Evolutionary conservation across 1,140 invertebrate genomes (phyloP), one percentile per base, ranked within the genome.

Genomic region (Drosophila cardini): DNA sequence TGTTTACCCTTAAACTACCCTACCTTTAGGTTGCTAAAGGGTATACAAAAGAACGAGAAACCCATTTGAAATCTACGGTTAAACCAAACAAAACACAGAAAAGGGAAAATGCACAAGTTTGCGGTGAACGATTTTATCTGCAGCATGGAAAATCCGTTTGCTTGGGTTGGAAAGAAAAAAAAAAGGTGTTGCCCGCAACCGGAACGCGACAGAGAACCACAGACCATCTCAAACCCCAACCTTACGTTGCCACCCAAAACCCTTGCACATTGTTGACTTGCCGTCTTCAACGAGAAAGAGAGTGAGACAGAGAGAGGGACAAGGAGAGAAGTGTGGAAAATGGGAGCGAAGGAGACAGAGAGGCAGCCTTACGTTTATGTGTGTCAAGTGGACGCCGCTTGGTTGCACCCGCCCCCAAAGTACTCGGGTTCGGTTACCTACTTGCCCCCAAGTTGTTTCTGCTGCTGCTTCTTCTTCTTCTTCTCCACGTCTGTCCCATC

Each of bases 311-410:
- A 36, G 18, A 38, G 30, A 8, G 30, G 4, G 21, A 32, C 11
- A 30, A 13, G 15, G 63, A 5, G 30, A 21, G 36, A 13, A 46
- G 21, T 34, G 15, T 13, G 11, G 38, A 7, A 36, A 1, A 40
- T 36, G 63, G 4, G 18, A 15, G 36, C 6, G 57, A 26, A 9
- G 15, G 32, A 18, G 38, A 4, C 30, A 2, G 40, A 21, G 18
- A 2, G 56, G 21, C 43, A 43, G 43, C 57, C 40, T 61, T 26
- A 42, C 18, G 50, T 43, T 65, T 69, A 83, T 87, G 72, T 86
- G 70, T 87, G 84, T 87, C 84, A 87, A 87, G 84, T 87, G 84
- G 67, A 53, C 48, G 58, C 65, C 70, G 72, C 76, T 83, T 70
- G 68, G 72, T 18, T 72, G 76, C 62, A 60, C 52, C 42, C 58